Percentiles rank a stretch among this genome's conserved stretches.
phyloP scores from a whole-genome alignment of 2,888 invertebrate genomes.

The Arctia plantaginis region DNA sequence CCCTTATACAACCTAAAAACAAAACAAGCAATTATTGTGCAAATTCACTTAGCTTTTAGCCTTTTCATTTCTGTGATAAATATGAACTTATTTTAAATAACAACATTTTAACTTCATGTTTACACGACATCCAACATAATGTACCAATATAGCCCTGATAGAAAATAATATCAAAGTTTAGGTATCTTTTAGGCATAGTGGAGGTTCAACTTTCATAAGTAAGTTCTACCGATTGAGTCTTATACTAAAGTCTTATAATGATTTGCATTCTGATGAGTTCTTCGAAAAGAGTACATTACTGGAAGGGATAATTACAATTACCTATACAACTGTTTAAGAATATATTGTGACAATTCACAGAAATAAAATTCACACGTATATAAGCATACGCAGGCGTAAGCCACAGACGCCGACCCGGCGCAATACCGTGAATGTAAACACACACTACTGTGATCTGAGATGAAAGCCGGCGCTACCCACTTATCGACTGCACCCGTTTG shows the following conservation, averaged over 20 bases:
- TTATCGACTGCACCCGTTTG: conserved; percentile 81
- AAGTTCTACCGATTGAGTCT: too few species aligned
- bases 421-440: conserved; percentile 71
- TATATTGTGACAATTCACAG: not conserved
- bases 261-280: too few species aligned
- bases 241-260: too few species aligned
- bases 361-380: conserved; percentile 43
- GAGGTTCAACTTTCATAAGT: too few species aligned
- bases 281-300: not conserved
- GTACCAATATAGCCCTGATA: not conserved
- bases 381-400: conserved; percentile 65
- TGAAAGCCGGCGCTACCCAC: conserved; percentile 82
- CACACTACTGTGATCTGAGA: conserved; percentile 69
- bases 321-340: not conserved
- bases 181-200: too few species aligned
- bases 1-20: too few species aligned
- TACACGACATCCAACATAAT: too few species aligned
- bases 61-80: not conserved
- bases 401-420: conserved; percentile 49
- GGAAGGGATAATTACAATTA: not conserved
- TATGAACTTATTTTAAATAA: not conserved
- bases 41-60: too few species aligned
- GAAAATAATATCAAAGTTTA: too few species aligned
- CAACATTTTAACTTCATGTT: too few species aligned
- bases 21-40: too few species aligned